Percentiles rank a stretch among this genome's conserved stretches.
Conservation (phyloP, 2,888 invertebrate genomes). For the Neuroscelio doddi region DNA sequence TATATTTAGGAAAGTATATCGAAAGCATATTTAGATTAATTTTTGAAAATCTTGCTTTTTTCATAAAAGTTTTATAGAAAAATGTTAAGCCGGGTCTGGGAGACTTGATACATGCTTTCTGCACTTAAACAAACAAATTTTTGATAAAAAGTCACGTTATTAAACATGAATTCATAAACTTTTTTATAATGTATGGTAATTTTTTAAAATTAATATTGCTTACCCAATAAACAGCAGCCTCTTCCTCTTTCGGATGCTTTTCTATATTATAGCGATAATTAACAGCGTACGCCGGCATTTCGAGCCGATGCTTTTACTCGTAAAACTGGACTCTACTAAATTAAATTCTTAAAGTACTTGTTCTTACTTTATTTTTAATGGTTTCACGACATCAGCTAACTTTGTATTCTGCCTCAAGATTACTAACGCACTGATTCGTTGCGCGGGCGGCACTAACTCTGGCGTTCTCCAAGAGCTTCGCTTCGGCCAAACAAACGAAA, state of each 20-base stretch:
- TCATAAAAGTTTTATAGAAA: too few relatives aligned
- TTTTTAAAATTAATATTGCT: too few relatives aligned
- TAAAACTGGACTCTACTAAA: neutral
- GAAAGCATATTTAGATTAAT: too few relatives aligned
- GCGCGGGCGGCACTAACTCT: conserved; percentile 69
- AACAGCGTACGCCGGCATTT: conserved; percentile 65
- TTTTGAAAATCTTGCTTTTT: too few relatives aligned
- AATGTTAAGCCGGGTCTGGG: too few relatives aligned
- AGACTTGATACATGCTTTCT: too few relatives aligned
- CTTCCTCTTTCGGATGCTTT: conserved; percentile 73
- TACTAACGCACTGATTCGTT: conserved; percentile 62
- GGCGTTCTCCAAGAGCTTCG: conserved; percentile 58
- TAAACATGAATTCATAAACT: neutral
- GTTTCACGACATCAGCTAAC: conserved; percentile 18
- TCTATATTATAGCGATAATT: conserved; percentile 62
- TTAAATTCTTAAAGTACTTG: neutral
- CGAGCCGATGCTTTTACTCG: too few relatives aligned
- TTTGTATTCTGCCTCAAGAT: conserved; percentile 28
- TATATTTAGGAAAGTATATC: too few relatives aligned
- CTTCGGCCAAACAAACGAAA: conserved; percentile 43
- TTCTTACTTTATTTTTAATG: conserved; percentile 11
- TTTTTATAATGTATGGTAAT: too few relatives aligned
- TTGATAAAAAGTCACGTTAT: too few relatives aligned
- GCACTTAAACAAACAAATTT: too few relatives aligned
- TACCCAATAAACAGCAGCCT: conserved; percentile 78